Base-by-base conservation (phyloP, 2,113 vertebrate genomes). In the Symphodus melops region DNA sequence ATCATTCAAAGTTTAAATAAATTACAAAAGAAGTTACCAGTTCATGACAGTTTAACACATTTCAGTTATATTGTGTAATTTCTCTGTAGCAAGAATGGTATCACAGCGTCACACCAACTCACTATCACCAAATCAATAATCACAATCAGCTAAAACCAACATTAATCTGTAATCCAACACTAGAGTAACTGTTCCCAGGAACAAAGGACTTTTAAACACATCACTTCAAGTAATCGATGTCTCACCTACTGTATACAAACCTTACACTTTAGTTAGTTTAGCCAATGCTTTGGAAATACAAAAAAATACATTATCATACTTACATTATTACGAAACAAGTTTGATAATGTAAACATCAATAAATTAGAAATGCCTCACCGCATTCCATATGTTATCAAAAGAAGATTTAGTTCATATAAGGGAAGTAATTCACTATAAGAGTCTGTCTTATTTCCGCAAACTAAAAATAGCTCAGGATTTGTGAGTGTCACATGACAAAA, bases 401-500 rank as follows among this genome's bases (percentile, higher is more conserved):
- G 5, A 23, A 53, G 3, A 64, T 5, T 6, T 52, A 39, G 20
- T 53, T 20, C 11, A 61, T 5, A 3, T 5, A 25, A 57, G 16
- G 21, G 19, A 28, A 53, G 1, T 42, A 25, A 28, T 21, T 55
- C 9, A 0, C 3, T 17, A 28, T 9, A 9, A 72, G 57, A 53
- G 63, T 11, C 1, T 14, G 14, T 41, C 10, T 70, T 28, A 4
- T 49, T 86, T 81, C 79, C 64, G 6, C 33, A 57, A 75, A 77
- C 74, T 83, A 87, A 71, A 81, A 72, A 76, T 68, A 85, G 33
- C 20, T 3, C 7, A 0, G 28, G 9, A 58, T 28, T n/a, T 52
- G 2, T 33, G 4, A 58, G 10, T 19, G 69, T 86, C 86, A 83
- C 41, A 25, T 65, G 87, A 79, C 64, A 69, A 13, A 17, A 12